Base-by-base conservation (phyloP, 1,140 invertebrate species). In the Lutraria rhynchaena region DNA sequence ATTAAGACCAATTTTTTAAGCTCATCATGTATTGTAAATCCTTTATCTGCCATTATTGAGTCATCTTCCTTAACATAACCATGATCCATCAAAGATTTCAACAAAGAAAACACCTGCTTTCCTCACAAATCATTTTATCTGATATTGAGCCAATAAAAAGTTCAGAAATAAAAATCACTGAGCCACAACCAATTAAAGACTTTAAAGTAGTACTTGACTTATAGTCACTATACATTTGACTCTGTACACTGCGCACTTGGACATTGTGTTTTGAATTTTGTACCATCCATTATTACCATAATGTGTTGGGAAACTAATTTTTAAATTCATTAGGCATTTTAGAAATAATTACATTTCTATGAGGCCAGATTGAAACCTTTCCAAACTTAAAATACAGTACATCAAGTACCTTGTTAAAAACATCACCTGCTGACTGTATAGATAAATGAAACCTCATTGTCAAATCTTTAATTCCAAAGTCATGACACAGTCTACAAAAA, bases 31-130 rank as follows among this genome's bases (percentile, higher is more conserved):
- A 84, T 84, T 33, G 78, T 81, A 73, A 86, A 86, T 0, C 85
- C 78, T 80, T 84, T 84, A 63, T 86, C 85, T 27, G 83, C 85
- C 85, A 84, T 84, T 22, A 83, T n/a, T n/a, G n/a, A n/a, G n/a
- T n/a, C n/a, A 41, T 75, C 74, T 19, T 77, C 57, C 29, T 83
- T 46, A 4, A 83, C 41, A 41, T 74, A 77, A 17, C 70, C 70
- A 58, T 57, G 33, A 4, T 35, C 33, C 46, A 61, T 49, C 41
- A 49, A 27, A 33, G 46, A 22, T 35, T 57, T 61, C 41, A 51
- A 73, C n/a, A 73, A 31, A 4, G 41, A 73, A 53, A 81, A 60
- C 73, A 81, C 31, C 75, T 69, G 81, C 49, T 82, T 37, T 57
- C 46, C 31, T 82, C 57, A n/a, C 24, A 73, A n/a, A 82, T 67